A percentile compares a stretch with the other conserved stretches of the same genome.
Conservation (phyloP, 1,140 invertebrate species). For the Drosophila eugracilis region DNA sequence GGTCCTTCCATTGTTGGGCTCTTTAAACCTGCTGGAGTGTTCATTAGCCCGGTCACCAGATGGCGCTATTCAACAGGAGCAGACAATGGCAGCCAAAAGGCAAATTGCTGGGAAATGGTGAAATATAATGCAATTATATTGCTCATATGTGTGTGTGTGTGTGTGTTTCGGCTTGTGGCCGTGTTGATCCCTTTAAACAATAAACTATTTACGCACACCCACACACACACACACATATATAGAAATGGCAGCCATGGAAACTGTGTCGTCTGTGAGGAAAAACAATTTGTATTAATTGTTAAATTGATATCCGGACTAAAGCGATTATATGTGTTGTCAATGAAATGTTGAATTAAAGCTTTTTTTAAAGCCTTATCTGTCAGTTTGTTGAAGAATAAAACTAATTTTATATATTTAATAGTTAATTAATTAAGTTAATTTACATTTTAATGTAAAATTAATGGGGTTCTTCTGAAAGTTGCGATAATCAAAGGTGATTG, state of each 20-base stretch:
- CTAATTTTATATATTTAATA: too few relatives aligned
- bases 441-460: not conserved
- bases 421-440: not conserved
- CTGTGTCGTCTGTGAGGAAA: conserved; percentile 14
- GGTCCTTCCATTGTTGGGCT: conserved; percentile 18
- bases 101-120: conserved; percentile 55
- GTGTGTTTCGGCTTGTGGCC: conserved; percentile 22
- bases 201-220: conserved; percentile 40
- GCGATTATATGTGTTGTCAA: conserved; percentile 13
- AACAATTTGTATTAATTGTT: conserved; percentile 42
- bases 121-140: conserved; percentile 64
- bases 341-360: not conserved
- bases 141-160: conserved; percentile 5
- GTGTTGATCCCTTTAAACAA: conserved; percentile 45
- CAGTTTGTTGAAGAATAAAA: too few relatives aligned
- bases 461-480: too few relatives aligned
- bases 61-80: conserved; percentile 21
- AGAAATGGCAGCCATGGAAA: conserved; percentile 11
- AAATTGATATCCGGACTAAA: conserved; percentile 42
- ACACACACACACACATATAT: too few relatives aligned
- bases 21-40: conserved; percentile 53
- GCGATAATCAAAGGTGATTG: too few relatives aligned
- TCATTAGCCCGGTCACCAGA: conserved; percentile 45
- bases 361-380: not conserved
- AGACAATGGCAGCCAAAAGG: conserved; percentile 47